Base-by-base conservation (phyloP, 1,140 invertebrate genomes). In the Drosophila bocqueti region DNA sequence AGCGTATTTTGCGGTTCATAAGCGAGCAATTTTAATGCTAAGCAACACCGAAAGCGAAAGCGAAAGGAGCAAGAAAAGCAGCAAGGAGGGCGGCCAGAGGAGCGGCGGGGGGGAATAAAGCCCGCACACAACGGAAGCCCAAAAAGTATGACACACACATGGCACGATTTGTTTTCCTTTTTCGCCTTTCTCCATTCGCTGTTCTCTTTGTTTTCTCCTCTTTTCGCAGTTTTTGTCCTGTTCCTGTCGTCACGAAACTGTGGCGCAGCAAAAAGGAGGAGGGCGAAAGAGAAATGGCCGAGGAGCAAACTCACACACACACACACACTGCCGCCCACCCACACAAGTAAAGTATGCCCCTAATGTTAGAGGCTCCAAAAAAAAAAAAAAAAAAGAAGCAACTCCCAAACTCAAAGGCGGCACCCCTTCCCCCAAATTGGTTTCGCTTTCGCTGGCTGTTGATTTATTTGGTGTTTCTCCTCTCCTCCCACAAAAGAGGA, bases 391-490 rank as follows among this genome's bases (percentile, higher is more conserved):
- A 31, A 50, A 9, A 16, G n/a, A 29, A 50, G 36, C 21, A 81
- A 45, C 54, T 60, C 61, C 52, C 47, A 11, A 57, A 29, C 57
- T 45, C 47, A 13, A 24, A 62, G n/a, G 15, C 34, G 16, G n/a
- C 29, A 7, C 36, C 38, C 50, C 50, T 59, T 67, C 71, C 50
- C 46, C 31, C 42, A 18, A 63, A 54, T 42, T 57, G 59, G 71
- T 75, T 81, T 79, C 75, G 75, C 80, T 82, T 82, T 79, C 66
- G 79, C 76, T 87, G 82, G 79, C 79, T 71, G 83, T 83, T 87
- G 84, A 87, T 87, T 87, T 89, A 89, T 87, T 89, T 87, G 76
- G 83, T 67, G 76, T 72, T 79, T 76, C 79, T 57, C 50, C 68
- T 54, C 49, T 65, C 21, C 49, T 68, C 59, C 60, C 66, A 59